These are phyloP conservation scores for Amiota communis DNA, from an alignment of 2,888 invertebrate species.

Conservation along the genomic window DNA sequence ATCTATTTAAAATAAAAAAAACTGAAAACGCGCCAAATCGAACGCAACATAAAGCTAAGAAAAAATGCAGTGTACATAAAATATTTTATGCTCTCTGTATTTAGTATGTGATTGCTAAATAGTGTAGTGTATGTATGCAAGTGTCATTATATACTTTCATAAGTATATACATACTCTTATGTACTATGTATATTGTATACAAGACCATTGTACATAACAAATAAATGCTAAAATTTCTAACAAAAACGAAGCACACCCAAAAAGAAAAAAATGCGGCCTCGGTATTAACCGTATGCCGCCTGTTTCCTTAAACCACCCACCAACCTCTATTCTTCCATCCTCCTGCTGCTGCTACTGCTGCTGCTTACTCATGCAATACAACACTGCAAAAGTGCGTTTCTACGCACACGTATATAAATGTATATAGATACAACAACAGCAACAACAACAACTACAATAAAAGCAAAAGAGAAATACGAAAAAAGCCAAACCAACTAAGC, in stretches of 20 bases:
- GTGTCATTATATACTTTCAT: slow-evolving; percentile 17
- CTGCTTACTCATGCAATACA: slow-evolving; percentile 39
- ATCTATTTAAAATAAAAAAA: not conserved
- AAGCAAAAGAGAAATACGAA: slow-evolving; percentile 7
- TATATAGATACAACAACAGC: slow-evolving; percentile 11
- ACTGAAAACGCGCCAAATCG: not conserved
- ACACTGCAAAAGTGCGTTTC: slow-evolving; percentile 65
- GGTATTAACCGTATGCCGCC: slow-evolving; percentile 1
- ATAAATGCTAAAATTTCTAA: slow-evolving; percentile 65
- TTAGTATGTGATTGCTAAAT: slow-evolving; percentile 37
- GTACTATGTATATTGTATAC: slow-evolving; percentile 25
- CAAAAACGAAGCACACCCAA: slow-evolving; percentile 42
- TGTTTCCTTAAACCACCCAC: not conserved
- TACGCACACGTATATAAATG: slow-evolving; percentile 6
- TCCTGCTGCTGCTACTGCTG: not conserved
- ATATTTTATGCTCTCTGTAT: slow-evolving; percentile 30
- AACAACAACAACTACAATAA: slow-evolving; percentile 20
- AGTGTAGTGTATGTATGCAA: slow-evolving; percentile 35
- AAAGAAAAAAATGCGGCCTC: slow-evolving; percentile 41
- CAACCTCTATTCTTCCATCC: not conserved
- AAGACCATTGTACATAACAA: slow-evolving; percentile 59
- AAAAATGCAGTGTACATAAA: slow-evolving; percentile 62
- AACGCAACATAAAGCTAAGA: slow-evolving; percentile 23
- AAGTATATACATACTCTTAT: slow-evolving; percentile 42
- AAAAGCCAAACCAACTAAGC: slow-evolving; percentile 11